phyloP scores from a whole-genome alignment of 1,140 invertebrate species.

The Drosophila nikananu region DNA sequence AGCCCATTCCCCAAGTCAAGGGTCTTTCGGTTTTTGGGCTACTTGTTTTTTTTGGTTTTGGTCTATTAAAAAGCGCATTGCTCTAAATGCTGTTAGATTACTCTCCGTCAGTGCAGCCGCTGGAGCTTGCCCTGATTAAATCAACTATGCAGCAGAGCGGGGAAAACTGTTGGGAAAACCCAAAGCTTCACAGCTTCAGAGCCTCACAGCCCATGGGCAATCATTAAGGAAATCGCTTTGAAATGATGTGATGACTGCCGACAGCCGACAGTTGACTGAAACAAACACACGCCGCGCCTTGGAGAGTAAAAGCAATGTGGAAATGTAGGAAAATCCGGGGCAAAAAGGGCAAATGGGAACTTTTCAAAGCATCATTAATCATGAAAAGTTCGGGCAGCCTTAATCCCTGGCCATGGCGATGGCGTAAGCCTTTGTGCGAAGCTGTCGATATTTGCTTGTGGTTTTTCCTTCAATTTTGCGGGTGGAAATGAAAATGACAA shows the following conservation, averaged over 20 bases:
- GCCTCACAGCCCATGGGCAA: conserved; percentile 23
- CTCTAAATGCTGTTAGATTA: conserved; percentile 45
- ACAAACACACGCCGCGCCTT: conserved; percentile 28
- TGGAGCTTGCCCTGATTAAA: conserved; percentile 41
- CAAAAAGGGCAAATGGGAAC: conserved; percentile 37
- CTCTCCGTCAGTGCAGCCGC: conserved; percentile 22
- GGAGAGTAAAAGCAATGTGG: neutral
- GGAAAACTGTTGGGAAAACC: neutral
- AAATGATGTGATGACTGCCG: conserved; percentile 53
- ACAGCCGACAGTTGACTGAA: conserved; percentile 39
- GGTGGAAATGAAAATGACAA: conserved; percentile 56
- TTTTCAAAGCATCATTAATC: conserved; percentile 78
- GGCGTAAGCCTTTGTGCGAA: conserved; percentile 52
- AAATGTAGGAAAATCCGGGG: conserved; percentile 10
- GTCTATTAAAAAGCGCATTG: conserved; percentile 60
- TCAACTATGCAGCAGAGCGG: conserved; percentile 38
- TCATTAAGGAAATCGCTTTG: conserved; percentile 65
- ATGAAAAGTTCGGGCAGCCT: conserved; percentile 69
- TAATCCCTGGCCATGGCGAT: conserved; percentile 63
- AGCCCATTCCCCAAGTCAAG: conserved; percentile 23
- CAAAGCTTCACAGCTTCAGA: neutral
- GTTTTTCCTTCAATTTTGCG: conserved; percentile 56
- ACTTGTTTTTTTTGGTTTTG: conserved; percentile 1
- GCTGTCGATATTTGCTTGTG: conserved; percentile 77
- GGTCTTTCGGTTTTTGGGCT: neutral